phyloP scores from a whole-genome alignment of 1,140 invertebrate genomes.

The Coboldia fuscipes region DNA sequence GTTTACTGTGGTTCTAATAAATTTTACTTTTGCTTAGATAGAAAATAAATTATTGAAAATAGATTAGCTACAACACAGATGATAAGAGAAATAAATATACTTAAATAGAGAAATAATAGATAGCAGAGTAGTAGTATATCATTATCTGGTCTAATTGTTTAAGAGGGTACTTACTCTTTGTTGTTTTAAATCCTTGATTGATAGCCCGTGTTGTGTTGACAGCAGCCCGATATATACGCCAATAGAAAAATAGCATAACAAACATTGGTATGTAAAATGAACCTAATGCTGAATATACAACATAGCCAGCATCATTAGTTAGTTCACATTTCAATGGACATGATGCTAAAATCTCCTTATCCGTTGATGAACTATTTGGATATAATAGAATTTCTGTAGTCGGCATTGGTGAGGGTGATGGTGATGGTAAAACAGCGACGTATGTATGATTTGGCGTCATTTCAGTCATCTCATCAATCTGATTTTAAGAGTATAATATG shows the following conservation, averaged over 20 bases:
- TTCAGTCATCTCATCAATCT: too few species aligned
- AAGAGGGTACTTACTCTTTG: slow-evolving; percentile 40
- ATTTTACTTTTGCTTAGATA: too few species aligned
- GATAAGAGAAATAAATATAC: too few species aligned
- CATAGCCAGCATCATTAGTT: slow-evolving; percentile 71
- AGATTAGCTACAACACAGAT: too few species aligned
- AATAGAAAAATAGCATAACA: slow-evolving; percentile 88
- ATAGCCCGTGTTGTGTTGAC: slow-evolving; percentile 33
- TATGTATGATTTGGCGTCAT: neutral
- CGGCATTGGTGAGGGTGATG: slow-evolving; percentile 3
- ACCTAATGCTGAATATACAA: slow-evolving; percentile 76
- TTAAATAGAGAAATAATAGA: too few species aligned
- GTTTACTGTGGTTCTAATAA: too few species aligned
- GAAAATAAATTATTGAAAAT: too few species aligned
- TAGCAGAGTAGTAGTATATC: too few species aligned
- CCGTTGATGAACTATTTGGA: too few species aligned
- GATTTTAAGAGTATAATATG: too few species aligned
- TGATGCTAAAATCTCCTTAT: too few species aligned
- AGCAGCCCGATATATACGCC: slow-evolving; percentile 69
- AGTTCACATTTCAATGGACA: slow-evolving; percentile 76
- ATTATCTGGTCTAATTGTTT: too few species aligned
- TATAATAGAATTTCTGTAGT: neutral
- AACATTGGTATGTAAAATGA: slow-evolving; percentile 82
- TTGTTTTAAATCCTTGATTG: slow-evolving; percentile 81
- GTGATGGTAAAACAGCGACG: neutral